These are phyloP conservation scores for Philotrypesis tridentata DNA, from an alignment of 1,140 invertebrate species.

Conservation along the genomic window DNA sequence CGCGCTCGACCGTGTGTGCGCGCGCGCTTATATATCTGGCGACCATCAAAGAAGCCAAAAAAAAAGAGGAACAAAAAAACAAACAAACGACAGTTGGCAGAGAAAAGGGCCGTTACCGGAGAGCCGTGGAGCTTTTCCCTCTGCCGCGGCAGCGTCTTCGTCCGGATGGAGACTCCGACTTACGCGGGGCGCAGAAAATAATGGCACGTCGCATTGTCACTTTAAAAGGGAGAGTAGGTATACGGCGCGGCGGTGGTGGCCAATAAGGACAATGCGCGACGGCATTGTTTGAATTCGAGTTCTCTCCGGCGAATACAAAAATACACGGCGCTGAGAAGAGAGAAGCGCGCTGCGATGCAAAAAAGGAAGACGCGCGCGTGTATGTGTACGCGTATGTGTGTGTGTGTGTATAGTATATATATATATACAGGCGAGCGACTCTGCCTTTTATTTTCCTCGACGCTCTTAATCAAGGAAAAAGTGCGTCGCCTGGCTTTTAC, in stretches of 20 bases:
- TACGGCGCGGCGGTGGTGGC: slow-evolving; percentile 1
- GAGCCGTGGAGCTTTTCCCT: too few species aligned
- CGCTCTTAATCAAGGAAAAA: slow-evolving; percentile 47
- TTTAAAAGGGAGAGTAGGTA: slow-evolving; percentile 40
- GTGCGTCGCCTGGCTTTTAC: slow-evolving; percentile 40
- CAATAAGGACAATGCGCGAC: slow-evolving; percentile 47
- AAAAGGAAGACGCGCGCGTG: neutral
- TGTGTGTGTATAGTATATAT: too few species aligned
- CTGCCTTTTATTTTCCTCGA: neutral
- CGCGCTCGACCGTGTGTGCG: too few species aligned
- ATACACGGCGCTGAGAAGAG: neutral
- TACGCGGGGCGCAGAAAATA: slow-evolving; percentile 45
- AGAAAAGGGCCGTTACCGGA: neutral
- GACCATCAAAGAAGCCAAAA: too few species aligned
- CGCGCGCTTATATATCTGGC: too few species aligned
- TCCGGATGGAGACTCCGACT: neutral
- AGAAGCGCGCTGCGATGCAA: neutral
- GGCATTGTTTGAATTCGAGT: slow-evolving; percentile 46
- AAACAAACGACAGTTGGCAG: neutral
- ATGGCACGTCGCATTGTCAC: slow-evolving; percentile 47
- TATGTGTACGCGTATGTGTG: too few species aligned
- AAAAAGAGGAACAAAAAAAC: slow-evolving; percentile 17
- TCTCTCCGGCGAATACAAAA: slow-evolving; percentile 25
- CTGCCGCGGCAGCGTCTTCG: neutral
- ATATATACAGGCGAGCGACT: neutral